These are phyloP conservation scores for Drosophila borealis DNA, from an alignment of 2,888 invertebrate species.

Conservation along the genomic window DNA sequence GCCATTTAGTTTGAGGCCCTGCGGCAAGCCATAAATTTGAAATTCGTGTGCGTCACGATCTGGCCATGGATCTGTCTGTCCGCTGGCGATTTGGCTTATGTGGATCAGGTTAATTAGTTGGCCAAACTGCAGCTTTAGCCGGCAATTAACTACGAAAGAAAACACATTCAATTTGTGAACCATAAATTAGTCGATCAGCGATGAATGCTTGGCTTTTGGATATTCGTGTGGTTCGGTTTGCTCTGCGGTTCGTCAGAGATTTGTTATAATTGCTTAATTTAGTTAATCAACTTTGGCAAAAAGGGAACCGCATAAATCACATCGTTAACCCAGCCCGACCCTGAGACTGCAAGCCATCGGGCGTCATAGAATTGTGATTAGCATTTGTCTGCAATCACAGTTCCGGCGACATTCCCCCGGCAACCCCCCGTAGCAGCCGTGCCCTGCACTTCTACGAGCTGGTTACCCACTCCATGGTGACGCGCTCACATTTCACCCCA, in stretches of 20 bases:
- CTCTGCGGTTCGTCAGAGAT: slow-evolving; percentile 37
- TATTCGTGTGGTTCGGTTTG: neutral
- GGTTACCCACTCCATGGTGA: slow-evolving; percentile 46
- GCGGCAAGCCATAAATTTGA: slow-evolving; percentile 37
- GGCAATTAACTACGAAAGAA: slow-evolving; percentile 56
- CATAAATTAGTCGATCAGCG: slow-evolving; percentile 27
- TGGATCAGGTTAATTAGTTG: slow-evolving; percentile 71
- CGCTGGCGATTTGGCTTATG: slow-evolving; percentile 49
- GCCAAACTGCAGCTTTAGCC: slow-evolving; percentile 38
- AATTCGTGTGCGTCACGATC: slow-evolving; percentile 20
- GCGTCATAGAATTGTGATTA: slow-evolving; percentile 58
- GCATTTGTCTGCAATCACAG: slow-evolving; percentile 46
- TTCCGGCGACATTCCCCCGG: slow-evolving; percentile 12
- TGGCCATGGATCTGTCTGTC: slow-evolving; percentile 34
- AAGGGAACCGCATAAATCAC: slow-evolving; percentile 74
- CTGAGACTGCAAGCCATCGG: slow-evolving; percentile 21
- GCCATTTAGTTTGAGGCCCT: slow-evolving; percentile 52
- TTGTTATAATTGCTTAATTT: slow-evolving; percentile 77
- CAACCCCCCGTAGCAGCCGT: neutral
- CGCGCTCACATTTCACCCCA: slow-evolving; percentile 83
- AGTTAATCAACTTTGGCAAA: slow-evolving; percentile 61
- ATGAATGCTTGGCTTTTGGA: slow-evolving; percentile 32
- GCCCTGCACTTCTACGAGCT: slow-evolving; percentile 47
- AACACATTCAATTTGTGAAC: slow-evolving; percentile 65
- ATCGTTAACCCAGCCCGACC: slow-evolving; percentile 55